Evolutionary conservation across 2,888 invertebrate genomes (phyloP), one percentile per base, ranked within the genome.

Genomic region (Euproctis similis): DNA sequence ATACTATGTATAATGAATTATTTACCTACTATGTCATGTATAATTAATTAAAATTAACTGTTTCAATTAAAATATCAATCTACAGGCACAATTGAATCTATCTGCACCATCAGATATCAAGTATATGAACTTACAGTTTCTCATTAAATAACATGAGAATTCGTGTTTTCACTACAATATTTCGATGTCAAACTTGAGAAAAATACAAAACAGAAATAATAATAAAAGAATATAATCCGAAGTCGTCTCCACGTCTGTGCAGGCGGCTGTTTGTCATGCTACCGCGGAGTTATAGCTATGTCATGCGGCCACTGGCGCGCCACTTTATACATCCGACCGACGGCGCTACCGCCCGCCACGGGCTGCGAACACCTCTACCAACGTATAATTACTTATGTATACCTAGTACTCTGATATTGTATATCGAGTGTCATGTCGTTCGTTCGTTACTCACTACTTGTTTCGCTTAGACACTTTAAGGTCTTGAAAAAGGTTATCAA

Each of bases 241-340:
- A 27, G 46, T 37, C 72, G 59, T 51, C 73, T 80, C 81, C 60
- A 75, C 47, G 36, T 40, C 46, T 41, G 30, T 51, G 56, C 47
- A 39, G 51, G 42, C 59, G 62, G 68, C 73, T 75, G 78, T 78
- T 81, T 80, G 81, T 81, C 81, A 81, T 76, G 80, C 70, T 69
- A 66, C 72, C 73, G 69, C 68, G 67, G 64, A 80, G 80, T 78
- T 82, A 82, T 82, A 81, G 78, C 76, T 82, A 78, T 81, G 81
- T 80, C 74, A 78, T 72, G 77, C 76, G 81, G 80, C 81, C 81
- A 81, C 81, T 81, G 81, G 74, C 81, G 80, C 81, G 81, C 77
- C 80, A 81, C 81, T 81, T 81, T 80, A 81, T 81, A 81, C 81
- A 80, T 81, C 81, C 80, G 78, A 72, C 47, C 49, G 51, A 45